A percentile compares a stretch with the other conserved stretches of the same genome.
phyloP scores from a whole-genome alignment of 2,888 invertebrate species.

The Synergus umbraculus region DNA sequence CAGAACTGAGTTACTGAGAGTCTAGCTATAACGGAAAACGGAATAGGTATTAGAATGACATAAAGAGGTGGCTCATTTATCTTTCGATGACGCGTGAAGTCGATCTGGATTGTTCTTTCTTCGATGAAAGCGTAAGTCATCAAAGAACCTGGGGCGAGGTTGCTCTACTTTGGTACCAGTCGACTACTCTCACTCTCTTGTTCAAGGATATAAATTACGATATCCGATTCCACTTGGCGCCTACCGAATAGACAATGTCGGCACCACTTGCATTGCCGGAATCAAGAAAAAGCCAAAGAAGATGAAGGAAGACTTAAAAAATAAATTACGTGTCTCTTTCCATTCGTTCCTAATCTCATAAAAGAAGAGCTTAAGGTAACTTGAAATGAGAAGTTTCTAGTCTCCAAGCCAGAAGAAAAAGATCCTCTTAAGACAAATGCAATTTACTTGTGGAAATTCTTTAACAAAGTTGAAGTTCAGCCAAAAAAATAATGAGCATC shows the following conservation, averaged over 20 bases:
- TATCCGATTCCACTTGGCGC: conserved; percentile 19
- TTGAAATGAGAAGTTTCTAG: too few species aligned
- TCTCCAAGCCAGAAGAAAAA: neutral
- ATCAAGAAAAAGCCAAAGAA: conserved; percentile 13
- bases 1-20: conserved; percentile 11
- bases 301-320: neutral
- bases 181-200: conserved; percentile 18
- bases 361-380: neutral
- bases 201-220: conserved; percentile 25
- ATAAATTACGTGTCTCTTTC: neutral
- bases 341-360: neutral
- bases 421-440: conserved; percentile 19
- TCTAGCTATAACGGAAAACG: conserved; percentile 10
- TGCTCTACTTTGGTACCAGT: conserved; percentile 31
- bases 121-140: conserved; percentile 32
- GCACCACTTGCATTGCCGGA: neutral
- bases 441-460: conserved; percentile 33
- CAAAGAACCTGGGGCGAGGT: conserved; percentile 18
- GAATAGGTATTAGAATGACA: neutral
- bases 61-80: conserved; percentile 12
- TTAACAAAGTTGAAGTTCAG: conserved; percentile 5
- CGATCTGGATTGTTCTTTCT: neutral
- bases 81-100: neutral
- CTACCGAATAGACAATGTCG: conserved; percentile 23
- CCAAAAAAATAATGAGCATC: neutral